Conservation (phyloP, 2,888 invertebrate genomes). For the Dastarcus helophoroides region DNA sequence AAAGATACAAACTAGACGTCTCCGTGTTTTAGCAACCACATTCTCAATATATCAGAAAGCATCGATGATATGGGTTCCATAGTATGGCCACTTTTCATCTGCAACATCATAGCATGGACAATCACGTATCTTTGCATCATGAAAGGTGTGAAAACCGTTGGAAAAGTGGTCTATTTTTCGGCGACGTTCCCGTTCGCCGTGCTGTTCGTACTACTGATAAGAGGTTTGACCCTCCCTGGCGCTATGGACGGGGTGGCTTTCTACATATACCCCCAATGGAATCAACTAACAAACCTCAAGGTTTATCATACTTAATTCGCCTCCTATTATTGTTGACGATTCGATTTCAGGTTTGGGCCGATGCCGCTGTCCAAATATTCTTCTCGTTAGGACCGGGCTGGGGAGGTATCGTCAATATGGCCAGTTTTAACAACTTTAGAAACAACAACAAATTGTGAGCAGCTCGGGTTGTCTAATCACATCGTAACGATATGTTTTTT, state of each 20-base stretch:
- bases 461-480: neutral
- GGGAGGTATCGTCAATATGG: constrained; percentile 77
- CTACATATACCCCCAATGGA: constrained; percentile 71
- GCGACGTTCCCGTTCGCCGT: constrained; percentile 74
- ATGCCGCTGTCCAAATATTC: constrained; percentile 87
- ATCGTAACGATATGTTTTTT: no score
- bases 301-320: constrained; percentile 35
- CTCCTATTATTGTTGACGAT: constrained; percentile 6
- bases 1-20: constrained; percentile 1
- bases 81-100: constrained; percentile 69
- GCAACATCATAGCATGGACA: constrained; percentile 67
- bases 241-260: constrained; percentile 64
- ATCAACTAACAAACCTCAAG: constrained; percentile 60
- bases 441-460: constrained; percentile 56
- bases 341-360: constrained; percentile 68
- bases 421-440: constrained; percentile 68
- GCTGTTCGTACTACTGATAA: constrained; percentile 56
- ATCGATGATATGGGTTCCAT: constrained; percentile 65
- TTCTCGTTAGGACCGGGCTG: constrained; percentile 82
- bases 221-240: constrained; percentile 72
- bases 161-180: constrained; percentile 83
- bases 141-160: constrained; percentile 78
- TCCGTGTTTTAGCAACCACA: constrained; percentile 52
- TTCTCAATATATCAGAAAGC: constrained; percentile 63
- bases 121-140: constrained; percentile 74